Percentiles rank a stretch among this genome's conserved stretches.
phyloP scores from a whole-genome alignment of 2,113 vertebrate genomes.

The Isurus oxyrinchus region DNA sequence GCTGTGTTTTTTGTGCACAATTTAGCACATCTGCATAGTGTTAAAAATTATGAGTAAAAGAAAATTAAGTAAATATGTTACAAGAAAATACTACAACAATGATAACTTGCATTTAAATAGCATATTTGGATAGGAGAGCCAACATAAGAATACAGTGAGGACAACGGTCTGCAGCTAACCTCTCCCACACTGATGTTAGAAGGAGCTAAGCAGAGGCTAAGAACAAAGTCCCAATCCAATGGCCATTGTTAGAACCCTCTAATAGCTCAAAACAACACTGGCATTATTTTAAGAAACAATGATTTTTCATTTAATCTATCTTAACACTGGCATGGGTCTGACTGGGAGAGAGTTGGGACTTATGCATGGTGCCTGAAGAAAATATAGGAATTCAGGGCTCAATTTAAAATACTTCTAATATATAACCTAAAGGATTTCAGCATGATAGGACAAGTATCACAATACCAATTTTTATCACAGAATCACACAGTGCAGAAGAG shows the following conservation, averaged over 20 bases:
- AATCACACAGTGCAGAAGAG: no score
- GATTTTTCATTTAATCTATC: background rate
- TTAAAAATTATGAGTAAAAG: no score
- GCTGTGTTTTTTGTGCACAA: background rate
- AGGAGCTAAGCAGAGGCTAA: background rate
- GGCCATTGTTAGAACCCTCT: background rate
- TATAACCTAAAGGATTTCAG: background rate
- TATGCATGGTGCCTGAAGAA: background rate
- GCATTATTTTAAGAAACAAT: background rate
- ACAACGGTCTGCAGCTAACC: background rate
- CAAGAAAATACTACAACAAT: no score
- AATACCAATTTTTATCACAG: background rate
- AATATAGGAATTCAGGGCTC: background rate
- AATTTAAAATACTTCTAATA: background rate
- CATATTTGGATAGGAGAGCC: background rate
- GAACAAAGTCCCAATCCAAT: background rate
- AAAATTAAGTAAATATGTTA: no score
- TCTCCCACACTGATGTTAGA: background rate
- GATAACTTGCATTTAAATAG: background rate
- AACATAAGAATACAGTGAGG: background rate
- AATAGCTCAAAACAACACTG: background rate
- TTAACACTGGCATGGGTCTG: background rate
- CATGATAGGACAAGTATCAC: background rate
- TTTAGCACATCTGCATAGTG: no score
- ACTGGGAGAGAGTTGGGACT: background rate